Evolutionary conservation across 2,888 invertebrate genomes (phyloP), one percentile per base, ranked within the genome.

Genomic region (Yponomeuta cagnagella): DNA sequence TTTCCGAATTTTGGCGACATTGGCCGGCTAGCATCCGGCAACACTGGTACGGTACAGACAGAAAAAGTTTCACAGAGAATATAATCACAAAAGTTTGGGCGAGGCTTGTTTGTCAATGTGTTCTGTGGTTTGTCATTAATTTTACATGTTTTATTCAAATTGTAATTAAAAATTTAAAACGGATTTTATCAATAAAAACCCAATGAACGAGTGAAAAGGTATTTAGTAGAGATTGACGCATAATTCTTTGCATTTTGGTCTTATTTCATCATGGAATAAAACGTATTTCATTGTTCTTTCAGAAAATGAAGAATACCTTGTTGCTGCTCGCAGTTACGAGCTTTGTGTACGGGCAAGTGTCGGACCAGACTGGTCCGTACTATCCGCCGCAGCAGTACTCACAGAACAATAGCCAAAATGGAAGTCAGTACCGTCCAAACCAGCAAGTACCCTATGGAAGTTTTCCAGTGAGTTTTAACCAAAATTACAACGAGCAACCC

Each of bases 391-490:
- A 83, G 73, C 83, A 80, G 68, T 85, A 82, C 75, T 77, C 77
- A 48, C 75, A 77, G 9, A 82, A 82, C 65, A 84, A 74, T 70
- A 82, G 78, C 73, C 83, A 82, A 73, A 91, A 88, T 78, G 81
- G 79, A 52, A 79, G 86, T 30, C 74, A 73, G 37, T 89, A 90
- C 73, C 84, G 88, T 72, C 82, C 83, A 37, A 88, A 87, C 73
- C 72, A 80, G 70, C 89, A 89, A 79, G 77, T 86, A 73, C 89
- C 91, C 63, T 91, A 88, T 76, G 91, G 91, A 15, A 88, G 89
- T 75, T 88, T 87, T 73, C 84, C 90, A 30, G 86, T 90, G n/a
- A 90, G 87, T 74, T 86, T 90, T 15, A 90, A 87, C 74, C 75
- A 74, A 43, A 88, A 88, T 75, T 89, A 90, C 63, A 89, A 84